A percentile compares a stretch with the other conserved stretches of the same genome.
phyloP scores from a whole-genome alignment of 1,140 invertebrate genomes.

The Dryas iulia region DNA sequence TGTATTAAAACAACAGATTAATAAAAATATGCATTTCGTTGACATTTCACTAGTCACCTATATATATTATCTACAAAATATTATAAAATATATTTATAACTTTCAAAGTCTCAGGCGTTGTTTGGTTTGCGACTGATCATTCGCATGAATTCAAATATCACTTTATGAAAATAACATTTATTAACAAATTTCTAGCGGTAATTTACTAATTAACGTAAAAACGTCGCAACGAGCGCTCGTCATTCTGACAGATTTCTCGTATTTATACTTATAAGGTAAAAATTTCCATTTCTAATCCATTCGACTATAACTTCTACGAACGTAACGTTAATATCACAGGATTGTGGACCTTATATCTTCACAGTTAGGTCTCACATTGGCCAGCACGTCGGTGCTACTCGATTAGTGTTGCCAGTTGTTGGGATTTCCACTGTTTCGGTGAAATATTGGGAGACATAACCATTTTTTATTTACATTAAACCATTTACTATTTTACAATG shows the following conservation, averaged over 20 bases:
- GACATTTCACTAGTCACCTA: neutral
- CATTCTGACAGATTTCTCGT: conserved; percentile 13
- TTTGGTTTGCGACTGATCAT: too few relatives aligned
- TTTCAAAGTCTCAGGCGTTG: neutral
- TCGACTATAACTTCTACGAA: conserved; percentile 27
- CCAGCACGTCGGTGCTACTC: conserved; percentile 8
- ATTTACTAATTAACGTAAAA: neutral
- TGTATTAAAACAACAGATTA: neutral
- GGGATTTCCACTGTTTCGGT: neutral
- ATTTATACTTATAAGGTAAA: conserved; percentile 31
- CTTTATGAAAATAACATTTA: neutral
- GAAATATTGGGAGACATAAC: neutral
- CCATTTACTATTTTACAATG: neutral
- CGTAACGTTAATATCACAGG: conserved; percentile 47
- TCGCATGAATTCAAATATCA: neutral
- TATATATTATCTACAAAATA: neutral
- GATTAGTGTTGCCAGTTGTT: conserved; percentile 2
- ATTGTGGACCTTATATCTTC: conserved; percentile 30
- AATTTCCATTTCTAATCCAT: conserved; percentile 25
- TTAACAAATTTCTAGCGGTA: neutral
- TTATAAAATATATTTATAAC: neutral
- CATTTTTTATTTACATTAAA: neutral
- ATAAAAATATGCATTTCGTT: neutral
- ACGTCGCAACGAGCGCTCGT: neutral
- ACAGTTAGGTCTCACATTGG: conserved; percentile 26